phyloP scores from a whole-genome alignment of 2,888 invertebrate species.

The Xylota segnis region DNA sequence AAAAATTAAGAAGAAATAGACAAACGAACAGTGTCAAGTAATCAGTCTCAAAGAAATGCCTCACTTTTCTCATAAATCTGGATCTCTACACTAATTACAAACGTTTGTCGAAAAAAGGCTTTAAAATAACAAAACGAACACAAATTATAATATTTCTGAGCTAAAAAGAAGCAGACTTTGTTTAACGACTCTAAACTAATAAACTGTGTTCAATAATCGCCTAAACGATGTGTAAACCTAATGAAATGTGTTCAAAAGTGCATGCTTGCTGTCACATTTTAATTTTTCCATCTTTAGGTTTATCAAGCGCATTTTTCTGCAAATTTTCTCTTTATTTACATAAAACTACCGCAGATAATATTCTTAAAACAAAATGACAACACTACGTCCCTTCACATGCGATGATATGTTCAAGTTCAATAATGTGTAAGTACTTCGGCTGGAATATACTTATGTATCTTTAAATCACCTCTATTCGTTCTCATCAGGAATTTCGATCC shows the following conservation, averaged over 20 bases:
- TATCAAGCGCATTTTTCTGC: neutral
- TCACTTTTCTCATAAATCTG: too few species aligned
- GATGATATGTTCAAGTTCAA: conserved; percentile 98
- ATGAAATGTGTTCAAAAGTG: neutral
- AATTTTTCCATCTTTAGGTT: neutral
- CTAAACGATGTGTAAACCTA: neutral
- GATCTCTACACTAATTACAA: too few species aligned
- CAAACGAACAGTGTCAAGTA: too few species aligned
- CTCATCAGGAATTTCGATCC: conserved; percentile 97
- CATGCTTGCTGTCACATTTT: conserved; percentile 9
- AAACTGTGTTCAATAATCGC: too few species aligned
- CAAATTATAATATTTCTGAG: too few species aligned
- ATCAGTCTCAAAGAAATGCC: too few species aligned
- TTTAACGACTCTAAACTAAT: too few species aligned
- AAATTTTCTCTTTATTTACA: neutral
- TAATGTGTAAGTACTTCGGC: conserved; percentile 90
- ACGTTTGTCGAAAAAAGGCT: too few species aligned
- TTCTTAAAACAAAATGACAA: conserved; percentile 90
- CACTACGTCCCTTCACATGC: conserved; percentile 95
- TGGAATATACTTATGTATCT: conserved; percentile 20
- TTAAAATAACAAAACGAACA: too few species aligned
- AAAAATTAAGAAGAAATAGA: too few species aligned
- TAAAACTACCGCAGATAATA: neutral
- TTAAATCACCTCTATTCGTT: conserved; percentile 77
- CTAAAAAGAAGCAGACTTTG: too few species aligned